phyloP scores from a whole-genome alignment of 2,888 invertebrate species.

The Melanotus villosus region DNA sequence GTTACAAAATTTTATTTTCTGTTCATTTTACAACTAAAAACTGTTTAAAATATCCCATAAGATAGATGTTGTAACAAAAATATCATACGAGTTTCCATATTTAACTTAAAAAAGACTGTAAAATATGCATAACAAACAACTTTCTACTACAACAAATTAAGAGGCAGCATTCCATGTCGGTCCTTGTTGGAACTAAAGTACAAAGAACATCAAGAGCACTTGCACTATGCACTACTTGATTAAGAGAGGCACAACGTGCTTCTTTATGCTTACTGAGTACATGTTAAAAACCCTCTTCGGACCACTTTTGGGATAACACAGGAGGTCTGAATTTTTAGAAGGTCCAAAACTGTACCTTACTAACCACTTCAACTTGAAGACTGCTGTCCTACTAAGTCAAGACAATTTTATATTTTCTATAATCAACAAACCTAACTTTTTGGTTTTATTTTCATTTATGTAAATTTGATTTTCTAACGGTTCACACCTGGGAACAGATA shows the following conservation, averaged over 20 bases:
- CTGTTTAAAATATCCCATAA: too few relatives aligned
- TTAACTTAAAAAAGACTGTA: neutral
- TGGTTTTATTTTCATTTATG: too few relatives aligned
- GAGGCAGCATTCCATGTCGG: neutral
- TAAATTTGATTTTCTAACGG: too few relatives aligned
- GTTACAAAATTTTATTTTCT: too few relatives aligned
- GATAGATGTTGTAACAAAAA: too few relatives aligned
- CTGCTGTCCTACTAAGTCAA: too few relatives aligned
- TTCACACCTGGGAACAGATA: too few relatives aligned
- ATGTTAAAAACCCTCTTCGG: constrained; percentile 16
- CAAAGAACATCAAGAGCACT: constrained; percentile 21
- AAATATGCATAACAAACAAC: constrained; percentile 2
- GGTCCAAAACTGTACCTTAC: neutral
- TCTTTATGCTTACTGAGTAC: constrained; percentile 19
- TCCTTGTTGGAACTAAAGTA: neutral
- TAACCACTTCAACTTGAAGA: too few relatives aligned
- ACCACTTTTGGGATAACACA: constrained; percentile 7
- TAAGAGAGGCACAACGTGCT: constrained; percentile 12
- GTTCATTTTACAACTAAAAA: too few relatives aligned
- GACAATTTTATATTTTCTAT: too few relatives aligned
- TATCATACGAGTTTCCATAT: neutral
- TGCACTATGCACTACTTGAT: neutral
- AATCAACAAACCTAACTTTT: too few relatives aligned
- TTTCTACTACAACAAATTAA: constrained; percentile 3
- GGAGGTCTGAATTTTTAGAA: neutral